A percentile compares a stretch with the other conserved stretches of the same genome.
Evolutionary conservation across 35 echinoderm and acorn worm genomes (phyloP).

Genomic region (Patiria miniata): DNA sequence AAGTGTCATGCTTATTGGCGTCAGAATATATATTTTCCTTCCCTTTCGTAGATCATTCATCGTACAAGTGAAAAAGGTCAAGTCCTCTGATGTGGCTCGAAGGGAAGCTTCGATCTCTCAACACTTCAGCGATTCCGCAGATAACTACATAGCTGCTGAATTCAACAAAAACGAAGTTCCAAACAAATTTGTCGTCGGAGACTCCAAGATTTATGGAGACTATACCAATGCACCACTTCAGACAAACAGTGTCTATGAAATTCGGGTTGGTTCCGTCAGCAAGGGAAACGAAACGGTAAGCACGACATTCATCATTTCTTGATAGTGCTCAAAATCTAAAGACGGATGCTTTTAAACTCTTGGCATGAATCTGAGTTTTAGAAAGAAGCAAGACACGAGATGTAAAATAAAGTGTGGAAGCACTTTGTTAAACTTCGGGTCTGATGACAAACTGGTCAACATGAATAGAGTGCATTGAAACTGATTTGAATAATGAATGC

Average conservation of each 20-base stretch:
- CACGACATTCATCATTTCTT: not conserved
- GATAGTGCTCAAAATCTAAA: not conserved
- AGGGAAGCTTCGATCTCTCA: not conserved
- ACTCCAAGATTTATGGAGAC: slow-evolving; percentile 53
- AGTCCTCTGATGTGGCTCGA: not conserved
- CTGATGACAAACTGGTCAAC: not conserved
- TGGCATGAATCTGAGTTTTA: not conserved
- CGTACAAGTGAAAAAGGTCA: not conserved
- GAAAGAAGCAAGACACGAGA: not conserved
- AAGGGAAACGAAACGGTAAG: slow-evolving; percentile 19
- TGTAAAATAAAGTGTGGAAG: not conserved
- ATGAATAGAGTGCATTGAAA: not conserved
- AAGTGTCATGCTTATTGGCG: not conserved
- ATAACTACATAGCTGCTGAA: slow-evolving; percentile 59
- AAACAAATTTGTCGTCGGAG: slow-evolving; percentile 50
- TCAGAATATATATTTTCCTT: not conserved
- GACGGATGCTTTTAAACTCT: not conserved
- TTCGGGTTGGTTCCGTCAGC: slow-evolving; percentile 49
- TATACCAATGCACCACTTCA: slow-evolving; percentile 71
- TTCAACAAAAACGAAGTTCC: slow-evolving; percentile 33
- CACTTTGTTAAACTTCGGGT: not conserved
- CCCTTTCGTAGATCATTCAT: not conserved
- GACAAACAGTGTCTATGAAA: slow-evolving; percentile 45
- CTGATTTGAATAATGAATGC: not conserved
- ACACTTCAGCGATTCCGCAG: not conserved